phyloP scores from a whole-genome alignment of 2,113 vertebrate species.

The Geococcyx californianus region DNA sequence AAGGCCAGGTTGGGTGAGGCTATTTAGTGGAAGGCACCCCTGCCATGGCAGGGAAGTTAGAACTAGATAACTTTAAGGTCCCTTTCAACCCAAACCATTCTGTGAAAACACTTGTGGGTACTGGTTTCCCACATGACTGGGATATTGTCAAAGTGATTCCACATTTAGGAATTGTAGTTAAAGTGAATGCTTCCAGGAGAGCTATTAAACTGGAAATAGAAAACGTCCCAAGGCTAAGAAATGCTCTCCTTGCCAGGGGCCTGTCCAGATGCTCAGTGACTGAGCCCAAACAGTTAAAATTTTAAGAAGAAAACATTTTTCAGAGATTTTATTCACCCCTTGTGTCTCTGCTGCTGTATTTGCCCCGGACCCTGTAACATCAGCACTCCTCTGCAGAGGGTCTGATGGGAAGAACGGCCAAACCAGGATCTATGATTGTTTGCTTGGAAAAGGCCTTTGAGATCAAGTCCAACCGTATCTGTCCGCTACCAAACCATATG shows the following conservation, averaged over 20 bases:
- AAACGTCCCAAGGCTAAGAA: accelerated
- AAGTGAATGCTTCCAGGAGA: background rate
- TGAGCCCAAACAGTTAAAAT: accelerated
- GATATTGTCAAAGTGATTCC: background rate
- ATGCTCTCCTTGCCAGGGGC: background rate
- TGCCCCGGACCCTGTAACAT: accelerated
- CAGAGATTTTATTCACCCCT: background rate
- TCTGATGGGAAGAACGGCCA: background rate
- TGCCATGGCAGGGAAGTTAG: too few species aligned
- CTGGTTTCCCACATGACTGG: background rate
- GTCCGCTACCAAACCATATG: too few species aligned
- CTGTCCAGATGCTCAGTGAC: accelerated
- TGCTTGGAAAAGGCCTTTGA: too few species aligned
- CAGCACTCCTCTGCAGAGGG: accelerated
- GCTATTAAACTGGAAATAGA: background rate
- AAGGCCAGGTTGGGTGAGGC: too few species aligned
- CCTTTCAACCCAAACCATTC: too few species aligned
- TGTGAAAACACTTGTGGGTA: background rate
- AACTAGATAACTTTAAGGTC: too few species aligned
- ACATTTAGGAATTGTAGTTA: background rate
- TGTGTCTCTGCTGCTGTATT: accelerated
- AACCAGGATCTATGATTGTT: too few species aligned
- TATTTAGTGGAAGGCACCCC: too few species aligned
- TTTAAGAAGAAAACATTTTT: background rate
- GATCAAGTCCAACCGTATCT: too few species aligned